Conservation (phyloP, 2,113 vertebrate species). For the Excalfactoria chinensis region DNA sequence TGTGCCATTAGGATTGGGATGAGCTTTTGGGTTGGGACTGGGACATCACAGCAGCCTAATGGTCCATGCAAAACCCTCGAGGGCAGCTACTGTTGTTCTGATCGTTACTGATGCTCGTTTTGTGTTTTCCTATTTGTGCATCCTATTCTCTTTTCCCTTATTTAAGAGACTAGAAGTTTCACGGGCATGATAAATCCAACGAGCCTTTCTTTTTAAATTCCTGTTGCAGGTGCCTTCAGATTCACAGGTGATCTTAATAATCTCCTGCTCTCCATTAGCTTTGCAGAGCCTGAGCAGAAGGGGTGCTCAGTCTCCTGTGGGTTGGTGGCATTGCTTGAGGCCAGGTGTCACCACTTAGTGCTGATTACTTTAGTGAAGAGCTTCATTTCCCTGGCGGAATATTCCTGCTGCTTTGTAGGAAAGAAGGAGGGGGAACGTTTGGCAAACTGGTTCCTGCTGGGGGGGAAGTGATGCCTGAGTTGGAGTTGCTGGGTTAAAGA, state of each 20-base stretch:
- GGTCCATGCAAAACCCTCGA: too few species aligned
- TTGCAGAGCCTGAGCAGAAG: background rate
- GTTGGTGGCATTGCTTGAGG: background rate
- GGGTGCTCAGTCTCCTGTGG: fast-evolving
- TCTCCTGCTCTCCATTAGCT: background rate
- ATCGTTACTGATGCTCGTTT: background rate
- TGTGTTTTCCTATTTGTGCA: background rate
- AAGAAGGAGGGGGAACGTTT: background rate
- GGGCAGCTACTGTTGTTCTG: background rate
- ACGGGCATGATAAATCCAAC: background rate
- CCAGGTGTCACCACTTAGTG: background rate
- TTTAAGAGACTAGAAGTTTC: background rate
- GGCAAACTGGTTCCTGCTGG: background rate
- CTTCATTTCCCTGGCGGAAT: background rate
- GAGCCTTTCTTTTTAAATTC: background rate
- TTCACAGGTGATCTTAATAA: fast-evolving
- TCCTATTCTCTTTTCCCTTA: background rate
- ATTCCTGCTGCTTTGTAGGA: background rate
- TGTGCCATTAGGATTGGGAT: background rate
- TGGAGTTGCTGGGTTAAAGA: background rate
- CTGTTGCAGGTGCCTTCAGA: background rate
- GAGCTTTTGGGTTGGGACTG: background rate
- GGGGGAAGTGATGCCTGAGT: background rate
- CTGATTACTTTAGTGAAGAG: fast-evolving
- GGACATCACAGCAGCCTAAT: fast-evolving